phyloP scores from a whole-genome alignment of 2,888 invertebrate species.

The Sthenelais limicola region DNA sequence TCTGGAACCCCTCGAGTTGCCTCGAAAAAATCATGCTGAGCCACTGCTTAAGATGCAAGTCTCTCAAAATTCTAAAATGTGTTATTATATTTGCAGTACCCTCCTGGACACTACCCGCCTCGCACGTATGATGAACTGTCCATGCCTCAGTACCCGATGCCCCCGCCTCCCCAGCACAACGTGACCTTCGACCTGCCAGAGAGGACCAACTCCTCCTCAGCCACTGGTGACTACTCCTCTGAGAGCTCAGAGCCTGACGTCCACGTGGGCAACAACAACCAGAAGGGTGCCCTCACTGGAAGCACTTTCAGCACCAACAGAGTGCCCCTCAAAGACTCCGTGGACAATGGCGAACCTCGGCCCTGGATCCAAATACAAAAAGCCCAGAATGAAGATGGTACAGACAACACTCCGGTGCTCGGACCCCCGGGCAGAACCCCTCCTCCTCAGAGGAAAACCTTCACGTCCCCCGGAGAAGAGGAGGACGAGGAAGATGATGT shows the following conservation, averaged over 20 bases:
- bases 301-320: not conserved
- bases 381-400: not conserved
- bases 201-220: not conserved
- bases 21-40: too few relatives aligned
- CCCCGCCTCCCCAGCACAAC: slow-evolving; percentile 10
- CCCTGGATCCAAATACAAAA: slow-evolving; percentile 1
- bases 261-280: not conserved
- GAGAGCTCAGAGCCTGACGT: not conserved
- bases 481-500: slow-evolving; percentile 18
- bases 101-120: not conserved
- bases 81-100: too few relatives aligned
- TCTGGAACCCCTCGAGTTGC: too few relatives aligned
- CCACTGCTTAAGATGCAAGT: too few relatives aligned
- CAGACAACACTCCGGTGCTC: slow-evolving; percentile 5
- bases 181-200: not conserved
- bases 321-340: slow-evolving; percentile 3
- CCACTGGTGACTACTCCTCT: not conserved
- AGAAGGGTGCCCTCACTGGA: slow-evolving; percentile 10
- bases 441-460: slow-evolving; percentile 13
- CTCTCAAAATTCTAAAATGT: too few relatives aligned
- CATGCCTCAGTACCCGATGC: slow-evolving; percentile 7
- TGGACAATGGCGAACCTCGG: not conserved
- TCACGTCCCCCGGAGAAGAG: slow-evolving; percentile 14
- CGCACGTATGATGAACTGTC: not conserved
- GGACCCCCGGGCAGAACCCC: slow-evolving; percentile 27